phyloP scores from a whole-genome alignment of 2,888 invertebrate genomes.

The Torymus auratus region DNA sequence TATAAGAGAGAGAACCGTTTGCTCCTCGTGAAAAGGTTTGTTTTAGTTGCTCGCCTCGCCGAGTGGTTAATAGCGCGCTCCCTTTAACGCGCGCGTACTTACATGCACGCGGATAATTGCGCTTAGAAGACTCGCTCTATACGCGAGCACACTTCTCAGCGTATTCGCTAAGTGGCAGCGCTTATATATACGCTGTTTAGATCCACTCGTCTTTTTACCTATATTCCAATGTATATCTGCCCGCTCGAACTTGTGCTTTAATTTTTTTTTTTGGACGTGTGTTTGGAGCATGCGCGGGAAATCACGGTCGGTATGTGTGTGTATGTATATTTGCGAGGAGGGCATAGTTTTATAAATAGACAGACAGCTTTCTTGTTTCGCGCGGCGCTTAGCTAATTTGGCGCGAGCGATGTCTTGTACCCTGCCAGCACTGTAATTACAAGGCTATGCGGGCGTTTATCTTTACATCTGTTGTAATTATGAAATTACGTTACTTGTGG shows the following conservation, averaged over 20 bases:
- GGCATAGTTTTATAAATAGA: neutral
- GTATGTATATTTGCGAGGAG: neutral
- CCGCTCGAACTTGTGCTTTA: neutral
- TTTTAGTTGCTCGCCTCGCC: slow-evolving; percentile 22
- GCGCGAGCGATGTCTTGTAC: neutral
- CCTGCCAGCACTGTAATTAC: neutral
- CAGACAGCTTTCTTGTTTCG: slow-evolving; percentile 6
- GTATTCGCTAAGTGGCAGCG: slow-evolving; percentile 12
- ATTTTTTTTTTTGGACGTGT: neutral
- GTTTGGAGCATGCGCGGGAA: too few species aligned
- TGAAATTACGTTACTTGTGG: slow-evolving; percentile 35
- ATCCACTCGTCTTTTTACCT: neutral
- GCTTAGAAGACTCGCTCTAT: neutral
- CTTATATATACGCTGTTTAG: neutral
- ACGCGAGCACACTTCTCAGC: neutral
- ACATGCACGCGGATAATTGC: slow-evolving; percentile 22
- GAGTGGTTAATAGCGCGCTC: slow-evolving; percentile 25
- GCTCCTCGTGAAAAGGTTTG: neutral
- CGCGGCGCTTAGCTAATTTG: slow-evolving; percentile 18
- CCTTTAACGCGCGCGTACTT: slow-evolving; percentile 1
- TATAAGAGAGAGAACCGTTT: too few species aligned
- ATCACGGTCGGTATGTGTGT: neutral
- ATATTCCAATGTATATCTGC: neutral
- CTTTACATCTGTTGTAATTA: slow-evolving; percentile 35
- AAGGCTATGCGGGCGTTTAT: slow-evolving; percentile 9